phyloP scores from a whole-genome alignment of 2,797 vertebrate genomes.

The Schizopygopsis malacanthus region DNA sequence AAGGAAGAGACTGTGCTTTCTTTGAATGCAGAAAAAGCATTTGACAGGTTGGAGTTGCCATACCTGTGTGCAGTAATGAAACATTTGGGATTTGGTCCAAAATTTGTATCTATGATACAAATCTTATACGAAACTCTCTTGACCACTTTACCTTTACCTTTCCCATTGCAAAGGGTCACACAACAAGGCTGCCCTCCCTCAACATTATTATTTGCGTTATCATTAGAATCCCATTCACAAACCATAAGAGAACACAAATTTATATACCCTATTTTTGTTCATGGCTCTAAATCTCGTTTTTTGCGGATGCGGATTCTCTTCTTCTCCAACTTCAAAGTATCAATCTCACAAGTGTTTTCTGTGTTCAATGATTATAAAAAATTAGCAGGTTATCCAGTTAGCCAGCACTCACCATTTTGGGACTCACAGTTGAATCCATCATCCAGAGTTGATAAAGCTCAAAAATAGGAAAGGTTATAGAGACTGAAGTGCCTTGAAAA shows the following conservation, averaged over 20 bases:
- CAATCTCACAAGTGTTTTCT: neutral
- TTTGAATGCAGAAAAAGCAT: neutral
- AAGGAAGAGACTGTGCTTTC: neutral
- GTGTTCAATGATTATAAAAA: neutral
- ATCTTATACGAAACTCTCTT: neutral
- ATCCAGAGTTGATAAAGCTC: too few species aligned
- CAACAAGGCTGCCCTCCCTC: neutral
- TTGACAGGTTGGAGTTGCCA: neutral
- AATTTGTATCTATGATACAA: neutral
- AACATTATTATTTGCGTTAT: neutral
- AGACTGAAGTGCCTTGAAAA: too few species aligned
- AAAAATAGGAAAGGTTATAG: too few species aligned
- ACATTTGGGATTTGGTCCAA: neutral
- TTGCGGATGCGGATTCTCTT: neutral
- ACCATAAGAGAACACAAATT: neutral
- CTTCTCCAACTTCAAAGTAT: neutral
- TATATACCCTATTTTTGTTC: neutral
- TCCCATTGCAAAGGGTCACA: neutral
- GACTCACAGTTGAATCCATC: too few species aligned
- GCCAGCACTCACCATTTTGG: too few species aligned
- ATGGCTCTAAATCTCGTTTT: neutral
- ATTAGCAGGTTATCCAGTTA: neutral
- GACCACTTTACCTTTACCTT: neutral
- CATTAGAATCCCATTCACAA: neutral
- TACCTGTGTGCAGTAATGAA: conserved; percentile 6